Percentiles rank a stretch among this genome's conserved stretches.
Conservation (phyloP, 2,888 invertebrate species). For the Idaea dimidiata region DNA sequence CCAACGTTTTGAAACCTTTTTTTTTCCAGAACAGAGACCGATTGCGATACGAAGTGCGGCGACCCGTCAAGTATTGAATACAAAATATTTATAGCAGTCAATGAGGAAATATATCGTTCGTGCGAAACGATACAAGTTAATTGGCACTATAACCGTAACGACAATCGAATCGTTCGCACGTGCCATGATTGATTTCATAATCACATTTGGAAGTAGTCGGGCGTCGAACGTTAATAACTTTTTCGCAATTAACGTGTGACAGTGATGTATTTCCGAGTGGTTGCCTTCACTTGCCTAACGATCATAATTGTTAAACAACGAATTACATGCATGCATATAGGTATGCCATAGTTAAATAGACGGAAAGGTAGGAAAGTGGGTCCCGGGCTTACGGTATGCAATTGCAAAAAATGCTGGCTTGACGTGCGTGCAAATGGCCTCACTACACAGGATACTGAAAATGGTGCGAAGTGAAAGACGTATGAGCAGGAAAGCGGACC, state of each 20-base stretch:
- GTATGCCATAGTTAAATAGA: conserved; percentile 52
- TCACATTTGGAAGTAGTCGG: conserved; percentile 29
- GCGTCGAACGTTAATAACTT: conserved; percentile 34
- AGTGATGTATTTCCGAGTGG: conserved; percentile 37
- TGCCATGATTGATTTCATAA: conserved; percentile 29
- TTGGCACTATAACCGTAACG: conserved; percentile 1
- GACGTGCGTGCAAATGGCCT: too few species aligned
- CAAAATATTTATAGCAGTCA: not conserved
- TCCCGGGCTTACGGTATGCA: too few species aligned
- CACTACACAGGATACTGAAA: too few species aligned
- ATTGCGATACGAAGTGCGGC: not conserved
- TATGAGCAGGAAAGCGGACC: too few species aligned
- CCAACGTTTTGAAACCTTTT: too few species aligned
- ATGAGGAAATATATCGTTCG: not conserved
- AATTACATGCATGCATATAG: conserved; percentile 18
- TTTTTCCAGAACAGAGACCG: too few species aligned
- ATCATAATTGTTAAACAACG: conserved; percentile 39
- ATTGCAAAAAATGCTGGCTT: too few species aligned
- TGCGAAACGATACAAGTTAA: not conserved
- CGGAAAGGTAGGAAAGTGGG: too few species aligned
- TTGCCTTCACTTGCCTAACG: conserved; percentile 39
- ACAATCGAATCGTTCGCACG: conserved; percentile 15
- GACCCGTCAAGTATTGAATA: not conserved
- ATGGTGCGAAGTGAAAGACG: too few species aligned
- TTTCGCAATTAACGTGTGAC: conserved; percentile 36